A percentile compares a stretch with the other conserved stretches of the same genome.
Evolutionary conservation across 2,888 invertebrate genomes (phyloP).

Genomic region (Trisateles emortualis): DNA sequence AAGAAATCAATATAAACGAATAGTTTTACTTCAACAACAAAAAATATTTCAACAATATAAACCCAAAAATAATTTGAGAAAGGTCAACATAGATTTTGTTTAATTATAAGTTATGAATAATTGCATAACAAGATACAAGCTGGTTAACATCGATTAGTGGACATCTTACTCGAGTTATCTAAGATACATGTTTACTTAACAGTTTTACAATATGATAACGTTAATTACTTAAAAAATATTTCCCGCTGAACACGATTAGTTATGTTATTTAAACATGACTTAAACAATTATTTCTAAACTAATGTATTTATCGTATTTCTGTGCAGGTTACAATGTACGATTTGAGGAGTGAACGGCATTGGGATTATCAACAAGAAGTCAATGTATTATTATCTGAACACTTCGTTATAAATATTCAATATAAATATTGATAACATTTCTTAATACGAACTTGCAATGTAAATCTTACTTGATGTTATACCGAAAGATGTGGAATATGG

Average conservation of each 20-base stretch:
- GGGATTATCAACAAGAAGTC: slow-evolving; percentile 69
- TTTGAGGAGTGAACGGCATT: slow-evolving; percentile 58
- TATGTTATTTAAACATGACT: slow-evolving; percentile 77
- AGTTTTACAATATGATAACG: slow-evolving; percentile 81
- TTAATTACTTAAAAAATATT: slow-evolving; percentile 83
- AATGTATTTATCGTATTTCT: slow-evolving; percentile 77
- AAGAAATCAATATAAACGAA: slow-evolving; percentile 65
- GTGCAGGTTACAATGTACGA: slow-evolving; percentile 77
- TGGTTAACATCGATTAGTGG: slow-evolving; percentile 83
- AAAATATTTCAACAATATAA: slow-evolving; percentile 73
- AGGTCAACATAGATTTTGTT: slow-evolving; percentile 72
- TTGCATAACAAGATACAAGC: slow-evolving; percentile 82
- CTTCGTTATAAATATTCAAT: slow-evolving; percentile 74
- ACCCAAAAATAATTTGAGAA: slow-evolving; percentile 73
- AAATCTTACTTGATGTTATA: slow-evolving; percentile 67
- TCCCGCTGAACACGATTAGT: slow-evolving; percentile 84
- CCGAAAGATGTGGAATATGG: slow-evolving; percentile 72
- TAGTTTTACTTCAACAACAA: slow-evolving; percentile 73
- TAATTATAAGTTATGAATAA: slow-evolving; percentile 69
- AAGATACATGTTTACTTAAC: slow-evolving; percentile 84
- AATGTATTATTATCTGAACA: slow-evolving; percentile 80
- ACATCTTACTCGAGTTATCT: slow-evolving; percentile 82
- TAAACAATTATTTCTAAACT: slow-evolving; percentile 80
- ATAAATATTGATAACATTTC: slow-evolving; percentile 60
- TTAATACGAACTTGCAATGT: slow-evolving; percentile 75